Conservation (phyloP, 2,113 vertebrate genomes). For the Ceyx cyanopectus region DNA sequence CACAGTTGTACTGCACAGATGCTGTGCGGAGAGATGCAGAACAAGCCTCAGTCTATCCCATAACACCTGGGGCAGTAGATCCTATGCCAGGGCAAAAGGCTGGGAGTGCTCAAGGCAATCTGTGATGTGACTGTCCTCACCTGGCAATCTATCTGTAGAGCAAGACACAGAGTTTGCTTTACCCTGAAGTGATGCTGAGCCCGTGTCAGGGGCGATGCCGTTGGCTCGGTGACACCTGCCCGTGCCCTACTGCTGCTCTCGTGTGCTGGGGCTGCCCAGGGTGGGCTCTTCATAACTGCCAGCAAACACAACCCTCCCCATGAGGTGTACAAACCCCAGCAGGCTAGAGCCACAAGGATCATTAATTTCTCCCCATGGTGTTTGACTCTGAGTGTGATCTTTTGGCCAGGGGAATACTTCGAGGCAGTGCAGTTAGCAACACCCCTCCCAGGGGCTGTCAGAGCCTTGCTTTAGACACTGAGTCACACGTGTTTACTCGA, state of each 20-base stretch:
- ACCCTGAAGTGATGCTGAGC: background rate
- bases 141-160: background rate
- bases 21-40: background rate
- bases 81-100: background rate
- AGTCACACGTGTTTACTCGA: slow-evolving; percentile 67
- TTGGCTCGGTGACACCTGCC: background rate
- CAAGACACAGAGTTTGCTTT: background rate
- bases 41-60: accelerated
- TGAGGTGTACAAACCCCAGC: too few species aligned
- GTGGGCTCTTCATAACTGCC: background rate
- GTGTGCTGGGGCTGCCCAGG: accelerated
- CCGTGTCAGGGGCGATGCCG: background rate
- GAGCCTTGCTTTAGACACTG: slow-evolving; percentile 56
- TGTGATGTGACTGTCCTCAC: background rate
- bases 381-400: slow-evolving; percentile 50
- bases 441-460: slow-evolving; percentile 59
- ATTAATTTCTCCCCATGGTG: slow-evolving; percentile 70
- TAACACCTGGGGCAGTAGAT: background rate
- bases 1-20: too few species aligned
- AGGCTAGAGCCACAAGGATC: background rate
- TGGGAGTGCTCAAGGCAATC: background rate
- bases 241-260: accelerated
- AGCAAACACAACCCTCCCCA: background rate
- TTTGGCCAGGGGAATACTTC: slow-evolving; percentile 53
- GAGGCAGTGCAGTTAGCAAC: slow-evolving; percentile 36